Evolutionary conservation across 2,888 invertebrate genomes (phyloP).

Genomic region (Escarpia spicata): DNA sequence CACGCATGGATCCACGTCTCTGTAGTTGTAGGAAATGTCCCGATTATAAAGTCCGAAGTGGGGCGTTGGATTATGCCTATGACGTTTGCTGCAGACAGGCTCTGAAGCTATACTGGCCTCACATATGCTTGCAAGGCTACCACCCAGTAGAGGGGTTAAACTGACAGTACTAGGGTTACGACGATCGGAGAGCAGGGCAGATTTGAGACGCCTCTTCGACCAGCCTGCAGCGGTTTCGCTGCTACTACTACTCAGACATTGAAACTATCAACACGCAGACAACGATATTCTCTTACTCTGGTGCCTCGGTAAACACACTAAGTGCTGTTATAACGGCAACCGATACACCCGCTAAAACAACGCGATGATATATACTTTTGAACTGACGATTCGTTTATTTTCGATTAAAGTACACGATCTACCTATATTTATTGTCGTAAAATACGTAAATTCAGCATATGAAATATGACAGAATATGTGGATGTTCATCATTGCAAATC

Average conservation of each 20-base stretch:
- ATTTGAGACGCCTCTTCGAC: conserved; percentile 2
- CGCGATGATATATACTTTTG: background rate
- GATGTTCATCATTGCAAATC: background rate
- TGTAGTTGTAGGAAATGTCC: no score
- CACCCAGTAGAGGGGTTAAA: conserved; percentile 16
- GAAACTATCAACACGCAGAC: conserved; percentile 16
- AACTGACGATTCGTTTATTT: background rate
- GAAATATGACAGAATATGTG: background rate
- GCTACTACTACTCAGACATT: background rate
- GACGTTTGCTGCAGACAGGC: background rate
- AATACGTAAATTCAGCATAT: background rate
- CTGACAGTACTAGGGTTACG: conserved; percentile 13
- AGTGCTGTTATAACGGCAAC: conserved; percentile 16
- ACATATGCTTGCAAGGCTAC: background rate
- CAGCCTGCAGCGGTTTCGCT: background rate
- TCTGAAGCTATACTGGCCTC: background rate
- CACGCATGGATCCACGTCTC: no score
- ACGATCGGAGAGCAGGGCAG: background rate
- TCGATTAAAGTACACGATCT: background rate
- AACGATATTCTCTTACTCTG: conserved; percentile 12
- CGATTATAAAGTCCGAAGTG: no score
- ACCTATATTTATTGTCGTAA: background rate
- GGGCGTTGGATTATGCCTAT: no score
- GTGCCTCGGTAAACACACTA: conserved; percentile 16
- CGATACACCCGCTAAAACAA: conserved; percentile 3